These are phyloP conservation scores for Busarellus nigricollis DNA, from an alignment of 2,797 vertebrate genomes.

Conservation along the genomic window DNA sequence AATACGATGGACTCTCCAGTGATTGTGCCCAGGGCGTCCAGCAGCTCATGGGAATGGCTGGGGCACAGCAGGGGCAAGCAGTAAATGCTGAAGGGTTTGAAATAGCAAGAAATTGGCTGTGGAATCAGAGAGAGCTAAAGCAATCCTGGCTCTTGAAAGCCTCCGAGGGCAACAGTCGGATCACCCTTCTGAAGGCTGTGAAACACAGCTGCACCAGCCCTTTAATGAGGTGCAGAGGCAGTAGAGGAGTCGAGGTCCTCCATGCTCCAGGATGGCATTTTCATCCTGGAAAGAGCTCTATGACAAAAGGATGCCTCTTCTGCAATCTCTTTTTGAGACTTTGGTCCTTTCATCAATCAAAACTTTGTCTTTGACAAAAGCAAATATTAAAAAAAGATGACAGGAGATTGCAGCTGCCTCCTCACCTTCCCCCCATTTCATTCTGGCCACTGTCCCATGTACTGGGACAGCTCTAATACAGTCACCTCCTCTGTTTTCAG, in stretches of 20 bases:
- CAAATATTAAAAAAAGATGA: background rate
- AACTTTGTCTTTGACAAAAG: background rate
- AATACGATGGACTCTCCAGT: rapidly evolving
- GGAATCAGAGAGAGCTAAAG: background rate
- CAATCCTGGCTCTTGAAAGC: background rate
- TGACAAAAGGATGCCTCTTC: background rate
- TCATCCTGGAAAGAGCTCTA: background rate
- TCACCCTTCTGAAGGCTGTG: background rate
- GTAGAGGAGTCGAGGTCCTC: rapidly evolving
- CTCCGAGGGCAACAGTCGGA: background rate
- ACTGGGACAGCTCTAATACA: background rate
- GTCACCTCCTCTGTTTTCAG: background rate
- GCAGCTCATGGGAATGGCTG: background rate
- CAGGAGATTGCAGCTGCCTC: background rate
- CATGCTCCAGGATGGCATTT: rapidly evolving
- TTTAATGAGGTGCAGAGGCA: rapidly evolving
- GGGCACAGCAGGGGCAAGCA: background rate
- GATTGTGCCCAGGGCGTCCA: background rate
- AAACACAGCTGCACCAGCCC: background rate
- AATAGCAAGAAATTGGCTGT: background rate
- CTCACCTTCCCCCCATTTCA: background rate
- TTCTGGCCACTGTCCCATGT: too few relatives aligned
- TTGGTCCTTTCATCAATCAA: background rate
- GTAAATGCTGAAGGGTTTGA: background rate
- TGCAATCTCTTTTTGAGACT: background rate